Percentiles rank a stretch among this genome's conserved stretches.
Evolutionary conservation across 1,140 invertebrate genomes (phyloP).

Genomic region (Listronotus bonariensis): DNA sequence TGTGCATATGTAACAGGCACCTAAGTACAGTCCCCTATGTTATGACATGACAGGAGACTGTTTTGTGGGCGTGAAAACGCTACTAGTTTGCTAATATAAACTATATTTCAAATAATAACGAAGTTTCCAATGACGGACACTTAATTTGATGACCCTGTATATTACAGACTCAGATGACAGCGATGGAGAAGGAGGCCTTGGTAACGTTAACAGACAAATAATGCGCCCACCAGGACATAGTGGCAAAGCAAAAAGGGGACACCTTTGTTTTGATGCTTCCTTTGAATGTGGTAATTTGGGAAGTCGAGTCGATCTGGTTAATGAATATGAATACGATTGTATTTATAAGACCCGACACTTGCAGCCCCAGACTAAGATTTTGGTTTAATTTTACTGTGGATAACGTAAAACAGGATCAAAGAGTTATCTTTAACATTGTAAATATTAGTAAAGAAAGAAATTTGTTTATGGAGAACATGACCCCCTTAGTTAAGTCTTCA

Average conservation of each 20-base stretch:
- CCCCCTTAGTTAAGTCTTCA: constrained; percentile 90
- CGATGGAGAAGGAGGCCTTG: constrained; percentile 90
- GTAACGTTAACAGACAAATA: constrained; percentile 92
- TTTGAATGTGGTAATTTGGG: constrained; percentile 96
- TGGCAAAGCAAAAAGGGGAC: constrained; percentile 91
- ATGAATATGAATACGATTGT: constrained; percentile 94
- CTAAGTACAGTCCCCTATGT: too few species aligned
- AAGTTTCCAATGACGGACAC: too few species aligned
- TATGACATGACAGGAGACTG: too few species aligned
- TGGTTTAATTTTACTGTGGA: constrained; percentile 99
- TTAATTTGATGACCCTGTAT: too few species aligned
- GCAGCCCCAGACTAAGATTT: constrained; percentile 87
- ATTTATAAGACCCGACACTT: constrained; percentile 94
- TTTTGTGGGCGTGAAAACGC: too few species aligned
- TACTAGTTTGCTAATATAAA: too few species aligned
- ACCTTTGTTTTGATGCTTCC: constrained; percentile 95
- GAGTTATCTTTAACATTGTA: constrained; percentile 96
- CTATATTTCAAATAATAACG: too few species aligned
- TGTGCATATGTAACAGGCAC: too few species aligned
- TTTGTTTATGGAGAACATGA: constrained; percentile 88
- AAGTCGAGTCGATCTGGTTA: constrained; percentile 87
- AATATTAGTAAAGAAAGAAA: constrained; percentile 93
- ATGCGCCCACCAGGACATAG: constrained; percentile 91
- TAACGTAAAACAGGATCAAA: constrained; percentile 91
- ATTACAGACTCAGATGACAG: constrained; percentile 90